These are phyloP conservation scores for Leptinotarsa rubiginosa DNA, from an alignment of 2,888 invertebrate genomes.

Conservation along the genomic window DNA sequence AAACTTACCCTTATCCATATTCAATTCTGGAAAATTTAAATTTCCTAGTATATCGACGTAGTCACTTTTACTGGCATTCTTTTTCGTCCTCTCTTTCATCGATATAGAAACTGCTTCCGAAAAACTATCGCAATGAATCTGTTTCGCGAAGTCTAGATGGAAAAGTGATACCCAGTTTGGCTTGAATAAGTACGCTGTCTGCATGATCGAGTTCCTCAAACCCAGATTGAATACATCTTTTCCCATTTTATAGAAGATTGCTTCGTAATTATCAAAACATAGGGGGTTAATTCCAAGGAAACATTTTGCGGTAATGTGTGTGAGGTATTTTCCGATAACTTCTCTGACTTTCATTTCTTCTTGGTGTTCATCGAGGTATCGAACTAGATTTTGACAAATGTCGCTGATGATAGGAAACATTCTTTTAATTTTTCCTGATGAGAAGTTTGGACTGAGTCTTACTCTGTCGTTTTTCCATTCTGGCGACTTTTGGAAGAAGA, in stretches of 20 bases:
- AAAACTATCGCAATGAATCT: conserved; percentile 53
- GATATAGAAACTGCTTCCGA: conserved; percentile 54
- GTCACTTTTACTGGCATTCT: conserved; percentile 66
- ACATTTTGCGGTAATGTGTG: conserved; percentile 66
- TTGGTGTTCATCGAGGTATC: conserved; percentile 18
- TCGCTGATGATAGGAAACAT: conserved; percentile 68
- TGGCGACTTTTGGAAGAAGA: conserved; percentile 66
- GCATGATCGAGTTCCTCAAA: conserved; percentile 51
- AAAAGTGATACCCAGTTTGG: conserved; percentile 52
- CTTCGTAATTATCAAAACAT: conserved; percentile 59
- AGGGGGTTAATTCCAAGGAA: conserved; percentile 66
- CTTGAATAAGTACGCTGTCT: conserved; percentile 53
- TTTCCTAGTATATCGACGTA: conserved; percentile 67
- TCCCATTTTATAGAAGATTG: conserved; percentile 61
- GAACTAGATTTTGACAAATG: not conserved
- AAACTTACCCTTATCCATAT: too few relatives aligned
- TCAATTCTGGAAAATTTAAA: not conserved
- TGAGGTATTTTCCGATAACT: conserved; percentile 62
- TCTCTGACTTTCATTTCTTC: conserved; percentile 56
- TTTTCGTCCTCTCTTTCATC: conserved; percentile 50
- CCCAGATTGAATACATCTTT: conserved; percentile 57
- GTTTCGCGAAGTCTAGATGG: conserved; percentile 53
- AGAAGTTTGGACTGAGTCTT: conserved; percentile 70
- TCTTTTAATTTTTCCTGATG: conserved; percentile 69
- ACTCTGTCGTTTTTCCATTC: conserved; percentile 69